Conservation (phyloP, 1,140 invertebrate species). For the Heliconius hewitsoni region DNA sequence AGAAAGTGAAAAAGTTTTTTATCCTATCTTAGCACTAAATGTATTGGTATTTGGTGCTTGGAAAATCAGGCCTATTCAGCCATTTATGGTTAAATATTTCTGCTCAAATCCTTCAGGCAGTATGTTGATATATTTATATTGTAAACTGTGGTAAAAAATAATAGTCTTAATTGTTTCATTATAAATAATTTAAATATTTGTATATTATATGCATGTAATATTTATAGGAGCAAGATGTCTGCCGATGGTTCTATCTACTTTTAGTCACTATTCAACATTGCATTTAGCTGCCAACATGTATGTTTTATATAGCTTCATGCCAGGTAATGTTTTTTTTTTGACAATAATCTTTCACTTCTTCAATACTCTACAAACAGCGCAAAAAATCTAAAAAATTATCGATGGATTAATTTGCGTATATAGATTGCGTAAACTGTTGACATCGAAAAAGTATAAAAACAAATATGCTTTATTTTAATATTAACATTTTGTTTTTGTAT, state of each 20-base stretch:
- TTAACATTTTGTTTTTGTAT: not conserved
- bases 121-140: slow-evolving; percentile 61
- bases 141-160: not conserved
- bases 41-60: slow-evolving; percentile 91
- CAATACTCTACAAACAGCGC: not conserved
- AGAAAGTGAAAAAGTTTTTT: slow-evolving; percentile 90
- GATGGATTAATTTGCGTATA: too few relatives aligned
- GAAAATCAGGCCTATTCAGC: slow-evolving; percentile 87
- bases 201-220: not conserved
- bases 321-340: slow-evolving; percentile 62
- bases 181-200: not conserved
- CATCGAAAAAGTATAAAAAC: too few relatives aligned
- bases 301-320: slow-evolving; percentile 93
- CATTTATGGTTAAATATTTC: slow-evolving; percentile 93
- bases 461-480: not conserved
- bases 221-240: slow-evolving; percentile 86
- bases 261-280: slow-evolving; percentile 94
- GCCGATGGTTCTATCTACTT: slow-evolving; percentile 95
- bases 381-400: too few relatives aligned
- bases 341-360: not conserved
- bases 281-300: slow-evolving; percentile 98
- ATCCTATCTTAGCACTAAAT: slow-evolving; percentile 90
- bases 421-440: too few relatives aligned
- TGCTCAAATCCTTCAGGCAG: slow-evolving; percentile 89
- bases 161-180: not conserved